These are phyloP conservation scores for Archips crataeganus DNA, from an alignment of 2,888 invertebrate genomes.

Conservation along the genomic window DNA sequence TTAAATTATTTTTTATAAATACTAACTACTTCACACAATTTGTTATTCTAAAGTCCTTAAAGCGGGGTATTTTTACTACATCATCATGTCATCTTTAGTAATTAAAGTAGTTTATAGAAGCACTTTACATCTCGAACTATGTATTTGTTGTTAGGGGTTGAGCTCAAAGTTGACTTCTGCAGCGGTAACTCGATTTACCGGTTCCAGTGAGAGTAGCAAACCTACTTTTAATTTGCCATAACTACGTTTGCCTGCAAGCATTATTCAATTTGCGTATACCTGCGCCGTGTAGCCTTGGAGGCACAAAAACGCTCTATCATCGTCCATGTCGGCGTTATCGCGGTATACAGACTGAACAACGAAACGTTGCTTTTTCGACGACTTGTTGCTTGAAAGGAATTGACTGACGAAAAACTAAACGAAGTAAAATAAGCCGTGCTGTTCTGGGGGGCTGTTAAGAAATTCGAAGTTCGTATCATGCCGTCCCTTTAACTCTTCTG, in stretches of 20 bases:
- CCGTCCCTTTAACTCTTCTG: too few relatives aligned
- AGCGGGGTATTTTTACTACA: neutral
- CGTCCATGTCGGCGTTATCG: neutral
- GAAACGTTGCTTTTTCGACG: neutral
- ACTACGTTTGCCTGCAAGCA: slow-evolving; percentile 82
- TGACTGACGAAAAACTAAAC: neutral
- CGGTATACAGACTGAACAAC: neutral
- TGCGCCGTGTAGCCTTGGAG: slow-evolving; percentile 56
- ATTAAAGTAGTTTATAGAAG: slow-evolving; percentile 66
- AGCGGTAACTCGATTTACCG: slow-evolving; percentile 74
- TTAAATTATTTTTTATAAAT: too few relatives aligned
- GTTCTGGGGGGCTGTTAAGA: too few relatives aligned
- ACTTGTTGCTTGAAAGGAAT: neutral
- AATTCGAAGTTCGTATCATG: too few relatives aligned
- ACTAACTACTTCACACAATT: too few relatives aligned
- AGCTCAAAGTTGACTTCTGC: slow-evolving; percentile 67
- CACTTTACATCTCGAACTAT: slow-evolving; percentile 64
- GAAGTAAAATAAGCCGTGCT: neutral
- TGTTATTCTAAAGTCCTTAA: neutral
- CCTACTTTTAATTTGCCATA: slow-evolving; percentile 83
- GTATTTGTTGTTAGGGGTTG: slow-evolving; percentile 67
- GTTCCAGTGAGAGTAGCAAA: slow-evolving; percentile 73
- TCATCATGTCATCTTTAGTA: slow-evolving; percentile 46
- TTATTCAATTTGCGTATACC: slow-evolving; percentile 79
- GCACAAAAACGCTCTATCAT: slow-evolving; percentile 54